Conservation (phyloP, 2,113 vertebrate species). For the Chrysochloris asiatica region DNA sequence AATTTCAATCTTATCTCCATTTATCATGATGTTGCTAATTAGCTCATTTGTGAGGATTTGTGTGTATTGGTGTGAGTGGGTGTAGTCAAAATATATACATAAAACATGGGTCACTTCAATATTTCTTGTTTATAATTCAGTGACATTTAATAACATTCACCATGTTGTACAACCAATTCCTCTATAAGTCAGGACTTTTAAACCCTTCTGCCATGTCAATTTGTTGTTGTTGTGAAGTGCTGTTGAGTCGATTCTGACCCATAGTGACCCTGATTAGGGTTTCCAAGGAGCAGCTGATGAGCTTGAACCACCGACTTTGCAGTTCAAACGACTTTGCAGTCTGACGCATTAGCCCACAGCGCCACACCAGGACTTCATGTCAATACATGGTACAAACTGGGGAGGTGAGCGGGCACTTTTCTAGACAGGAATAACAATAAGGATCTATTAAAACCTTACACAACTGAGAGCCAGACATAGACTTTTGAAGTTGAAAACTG, state of each 20-base stretch:
- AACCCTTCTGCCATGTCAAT: neutral
- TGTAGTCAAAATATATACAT: neutral
- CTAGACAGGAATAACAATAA: neutral
- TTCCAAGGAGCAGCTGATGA: too few relatives aligned
- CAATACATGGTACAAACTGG: fast-evolving
- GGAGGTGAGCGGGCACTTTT: neutral
- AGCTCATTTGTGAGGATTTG: too few relatives aligned
- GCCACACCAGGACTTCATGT: too few relatives aligned
- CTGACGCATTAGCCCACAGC: too few relatives aligned
- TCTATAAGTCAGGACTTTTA: neutral
- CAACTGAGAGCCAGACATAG: neutral
- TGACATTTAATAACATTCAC: neutral
- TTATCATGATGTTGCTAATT: too few relatives aligned
- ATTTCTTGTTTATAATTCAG: neutral
- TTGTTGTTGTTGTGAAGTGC: too few relatives aligned
- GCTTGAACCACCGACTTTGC: too few relatives aligned
- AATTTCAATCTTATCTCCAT: too few relatives aligned
- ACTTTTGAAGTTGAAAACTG: neutral
- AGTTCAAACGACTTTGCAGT: too few relatives aligned
- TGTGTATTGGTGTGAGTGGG: neutral
- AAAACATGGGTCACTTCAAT: neutral
- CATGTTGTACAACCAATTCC: neutral
- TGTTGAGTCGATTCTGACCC: too few relatives aligned
- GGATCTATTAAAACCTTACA: neutral
- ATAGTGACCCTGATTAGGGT: too few relatives aligned